These are phyloP conservation scores for Chondrosia reniformis DNA, from an alignment of 37 sponge, comb jelly and placozoan genomes.

Conservation along the genomic window DNA sequence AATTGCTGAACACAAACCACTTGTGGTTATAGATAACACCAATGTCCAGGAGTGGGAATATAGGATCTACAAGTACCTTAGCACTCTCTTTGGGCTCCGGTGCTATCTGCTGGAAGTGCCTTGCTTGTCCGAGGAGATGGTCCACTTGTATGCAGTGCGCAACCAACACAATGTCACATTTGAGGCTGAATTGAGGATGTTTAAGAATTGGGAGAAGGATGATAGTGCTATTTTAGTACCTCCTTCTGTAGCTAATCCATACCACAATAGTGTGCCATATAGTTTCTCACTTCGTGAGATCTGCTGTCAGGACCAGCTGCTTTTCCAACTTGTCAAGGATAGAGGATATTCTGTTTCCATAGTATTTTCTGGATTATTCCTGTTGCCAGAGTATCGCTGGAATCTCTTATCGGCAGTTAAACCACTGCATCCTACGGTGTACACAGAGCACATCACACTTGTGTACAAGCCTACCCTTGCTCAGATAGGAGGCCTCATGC, in stretches of 20 bases:
- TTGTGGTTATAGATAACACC: constrained; percentile 83
- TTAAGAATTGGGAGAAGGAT: constrained; percentile 68
- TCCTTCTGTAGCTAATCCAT: constrained; percentile 52
- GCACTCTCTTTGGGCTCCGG: constrained; percentile 28
- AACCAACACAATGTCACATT: constrained; percentile 54
- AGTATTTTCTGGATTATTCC: constrained; percentile 61
- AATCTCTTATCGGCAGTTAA: constrained; percentile 31
- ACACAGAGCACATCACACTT: constrained; percentile 69
- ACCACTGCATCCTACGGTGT: constrained; percentile 40
- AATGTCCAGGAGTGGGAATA: constrained; percentile 81
- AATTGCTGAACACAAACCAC: constrained; percentile 24
- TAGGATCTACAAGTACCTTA: constrained; percentile 49
- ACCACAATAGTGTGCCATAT: neutral
- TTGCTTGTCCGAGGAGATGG: constrained; percentile 28
- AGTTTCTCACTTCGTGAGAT: neutral
- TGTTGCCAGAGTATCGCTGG: constrained; percentile 53
- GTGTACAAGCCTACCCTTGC: constrained; percentile 41
- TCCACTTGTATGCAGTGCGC: constrained; percentile 36
- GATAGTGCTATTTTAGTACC: constrained; percentile 42
- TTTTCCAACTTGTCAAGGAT: neutral
- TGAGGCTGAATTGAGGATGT: constrained; percentile 22
- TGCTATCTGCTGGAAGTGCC: constrained; percentile 63
- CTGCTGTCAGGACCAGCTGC: neutral
- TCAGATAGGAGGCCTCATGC: neutral
- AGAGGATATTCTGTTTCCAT: constrained; percentile 2